Conservation (phyloP, 2,797 vertebrate genomes). For the Rhinophrynus dorsalis region DNA sequence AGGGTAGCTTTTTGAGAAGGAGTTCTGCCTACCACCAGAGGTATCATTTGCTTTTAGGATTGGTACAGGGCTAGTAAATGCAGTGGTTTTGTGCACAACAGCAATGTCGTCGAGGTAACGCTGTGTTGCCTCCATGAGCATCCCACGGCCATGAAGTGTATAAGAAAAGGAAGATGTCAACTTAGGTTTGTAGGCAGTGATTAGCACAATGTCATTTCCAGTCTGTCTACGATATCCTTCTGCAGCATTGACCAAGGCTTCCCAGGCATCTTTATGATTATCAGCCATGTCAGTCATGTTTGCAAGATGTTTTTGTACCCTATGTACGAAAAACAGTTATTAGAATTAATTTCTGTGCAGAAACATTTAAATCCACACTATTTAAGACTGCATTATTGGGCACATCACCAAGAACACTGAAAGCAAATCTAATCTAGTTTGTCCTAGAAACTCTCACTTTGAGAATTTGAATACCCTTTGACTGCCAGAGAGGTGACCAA, state of each 20-base stretch:
- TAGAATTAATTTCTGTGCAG: background rate
- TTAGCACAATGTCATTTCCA: constrained; percentile 84
- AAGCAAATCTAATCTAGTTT: background rate
- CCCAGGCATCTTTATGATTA: constrained; percentile 88
- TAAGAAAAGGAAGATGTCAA: constrained; percentile 73
- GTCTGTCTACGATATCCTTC: constrained; percentile 83
- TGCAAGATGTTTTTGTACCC: background rate
- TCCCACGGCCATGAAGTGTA: constrained; percentile 79
- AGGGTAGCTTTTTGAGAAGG: constrained; percentile 80
- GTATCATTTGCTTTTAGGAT: constrained; percentile 51
- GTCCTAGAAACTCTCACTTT: background rate
- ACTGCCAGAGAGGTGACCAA: background rate
- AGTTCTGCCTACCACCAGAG: constrained; percentile 64
- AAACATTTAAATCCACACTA: background rate
- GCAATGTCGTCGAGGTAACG: constrained; percentile 88
- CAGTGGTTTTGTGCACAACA: constrained; percentile 79
- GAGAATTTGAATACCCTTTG: background rate
- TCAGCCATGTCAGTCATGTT: constrained; percentile 77
- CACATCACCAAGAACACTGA: background rate
- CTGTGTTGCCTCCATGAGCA: constrained; percentile 78
- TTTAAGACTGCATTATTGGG: background rate
- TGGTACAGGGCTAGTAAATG: constrained; percentile 55
- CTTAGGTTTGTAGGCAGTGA: constrained; percentile 80
- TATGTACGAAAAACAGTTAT: background rate
- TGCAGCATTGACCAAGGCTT: constrained; percentile 77